Conservation (phyloP, 1,140 invertebrate genomes). For the Achroia grisella region DNA sequence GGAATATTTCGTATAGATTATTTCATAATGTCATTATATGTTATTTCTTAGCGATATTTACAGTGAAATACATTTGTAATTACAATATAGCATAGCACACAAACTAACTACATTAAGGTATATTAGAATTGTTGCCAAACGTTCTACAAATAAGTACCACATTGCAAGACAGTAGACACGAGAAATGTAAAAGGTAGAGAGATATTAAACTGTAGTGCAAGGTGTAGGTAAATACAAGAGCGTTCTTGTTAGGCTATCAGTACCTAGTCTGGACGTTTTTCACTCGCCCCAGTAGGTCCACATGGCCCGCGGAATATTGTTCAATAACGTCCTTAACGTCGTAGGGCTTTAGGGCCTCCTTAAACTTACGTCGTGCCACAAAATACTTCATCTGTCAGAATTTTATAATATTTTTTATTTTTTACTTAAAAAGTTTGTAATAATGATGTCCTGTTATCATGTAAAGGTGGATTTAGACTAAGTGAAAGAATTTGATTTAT, state of each 20-base stretch:
- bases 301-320: conserved; percentile 95
- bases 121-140: conserved; percentile 38
- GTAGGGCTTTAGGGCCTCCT: conserved; percentile 96
- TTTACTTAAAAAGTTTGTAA: no score
- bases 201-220: conserved; percentile 34
- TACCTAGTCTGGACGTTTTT: conserved; percentile 93
- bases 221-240: conserved; percentile 20
- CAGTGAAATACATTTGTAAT: conserved; percentile 21
- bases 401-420: conserved; percentile 42
- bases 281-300: conserved; percentile 90
- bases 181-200: conserved; percentile 35
- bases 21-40: no score
- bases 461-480: no score
- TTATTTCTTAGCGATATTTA: conserved; percentile 7
- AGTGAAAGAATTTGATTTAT: no score
- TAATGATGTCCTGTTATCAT: no score
- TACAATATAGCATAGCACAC: conserved; percentile 46
- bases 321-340: conserved; percentile 98
- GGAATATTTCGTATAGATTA: no score
- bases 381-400: conserved; percentile 91
- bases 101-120: conserved; percentile 32
- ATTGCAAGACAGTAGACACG: conserved; percentile 48
- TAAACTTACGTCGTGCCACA: conserved; percentile 94
- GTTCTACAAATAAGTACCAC: conserved; percentile 40
- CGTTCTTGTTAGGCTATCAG: conserved; percentile 25